Evolutionary conservation across 2,113 vertebrate genomes (phyloP).

Genomic region (Suncus etruscus): DNA sequence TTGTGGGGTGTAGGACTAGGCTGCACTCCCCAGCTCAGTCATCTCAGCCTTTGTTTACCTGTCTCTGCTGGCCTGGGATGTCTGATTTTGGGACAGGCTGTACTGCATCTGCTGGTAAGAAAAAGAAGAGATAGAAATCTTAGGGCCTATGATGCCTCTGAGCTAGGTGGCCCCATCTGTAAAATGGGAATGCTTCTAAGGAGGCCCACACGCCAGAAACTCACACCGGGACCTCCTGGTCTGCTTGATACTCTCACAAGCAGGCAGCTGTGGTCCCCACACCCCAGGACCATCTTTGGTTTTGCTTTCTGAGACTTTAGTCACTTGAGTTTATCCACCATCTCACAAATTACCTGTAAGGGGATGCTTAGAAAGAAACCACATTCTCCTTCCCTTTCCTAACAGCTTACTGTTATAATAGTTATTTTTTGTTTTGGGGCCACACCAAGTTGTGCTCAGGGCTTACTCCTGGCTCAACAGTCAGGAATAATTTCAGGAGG

Average conservation of each 20-base stretch:
- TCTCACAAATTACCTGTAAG: no score
- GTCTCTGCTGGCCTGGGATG: background rate
- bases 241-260: background rate
- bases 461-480: no score
- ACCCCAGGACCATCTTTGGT: background rate
- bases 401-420: background rate
- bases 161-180: slow-evolving; percentile 12
- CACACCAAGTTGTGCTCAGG: no score
- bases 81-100: background rate
- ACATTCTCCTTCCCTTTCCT: background rate
- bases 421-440: background rate
- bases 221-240: background rate
- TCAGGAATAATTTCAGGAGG: no score
- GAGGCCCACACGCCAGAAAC: background rate
- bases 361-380: background rate
- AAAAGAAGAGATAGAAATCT: background rate
- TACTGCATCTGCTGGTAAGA: background rate
- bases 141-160: background rate
- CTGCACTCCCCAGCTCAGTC: background rate
- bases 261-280: background rate
- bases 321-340: background rate
- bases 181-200: background rate
- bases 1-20: background rate
- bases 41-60: slow-evolving; percentile 60
- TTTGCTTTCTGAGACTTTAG: background rate